Conservation (phyloP, 2,113 vertebrate species). For the Centropus bengalensis region DNA sequence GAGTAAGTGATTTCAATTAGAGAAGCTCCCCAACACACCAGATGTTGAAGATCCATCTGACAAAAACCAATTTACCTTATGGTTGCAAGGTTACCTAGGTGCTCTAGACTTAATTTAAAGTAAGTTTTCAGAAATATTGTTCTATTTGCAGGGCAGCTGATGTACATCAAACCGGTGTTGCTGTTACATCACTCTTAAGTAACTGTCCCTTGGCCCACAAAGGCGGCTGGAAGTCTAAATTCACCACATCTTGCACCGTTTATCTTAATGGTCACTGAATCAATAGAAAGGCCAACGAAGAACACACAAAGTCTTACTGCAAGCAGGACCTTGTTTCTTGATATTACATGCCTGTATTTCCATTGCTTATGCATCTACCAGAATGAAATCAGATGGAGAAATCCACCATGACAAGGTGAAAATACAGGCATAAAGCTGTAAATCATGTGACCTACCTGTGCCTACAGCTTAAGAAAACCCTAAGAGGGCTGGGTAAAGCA, state of each 20-base stretch:
- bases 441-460: neutral
- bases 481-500: neutral
- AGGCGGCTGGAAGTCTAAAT: neutral
- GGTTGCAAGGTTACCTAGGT: neutral
- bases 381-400: neutral
- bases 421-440: neutral
- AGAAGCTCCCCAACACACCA: neutral
- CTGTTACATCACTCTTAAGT: neutral
- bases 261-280: neutral
- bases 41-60: neutral
- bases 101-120: neutral
- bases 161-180: neutral
- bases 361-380: neutral
- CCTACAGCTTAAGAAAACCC: neutral
- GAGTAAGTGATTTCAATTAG: neutral
- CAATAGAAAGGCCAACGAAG: neutral
- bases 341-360: neutral
- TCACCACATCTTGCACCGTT: neutral
- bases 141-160: neutral
- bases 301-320: neutral
- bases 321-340: neutral
- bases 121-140: neutral
- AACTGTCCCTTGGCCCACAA: neutral
- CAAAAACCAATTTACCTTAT: neutral
- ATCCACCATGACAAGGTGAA: neutral